Base-by-base conservation (phyloP, 2,113 vertebrate species). In the Spea bombifrons region DNA sequence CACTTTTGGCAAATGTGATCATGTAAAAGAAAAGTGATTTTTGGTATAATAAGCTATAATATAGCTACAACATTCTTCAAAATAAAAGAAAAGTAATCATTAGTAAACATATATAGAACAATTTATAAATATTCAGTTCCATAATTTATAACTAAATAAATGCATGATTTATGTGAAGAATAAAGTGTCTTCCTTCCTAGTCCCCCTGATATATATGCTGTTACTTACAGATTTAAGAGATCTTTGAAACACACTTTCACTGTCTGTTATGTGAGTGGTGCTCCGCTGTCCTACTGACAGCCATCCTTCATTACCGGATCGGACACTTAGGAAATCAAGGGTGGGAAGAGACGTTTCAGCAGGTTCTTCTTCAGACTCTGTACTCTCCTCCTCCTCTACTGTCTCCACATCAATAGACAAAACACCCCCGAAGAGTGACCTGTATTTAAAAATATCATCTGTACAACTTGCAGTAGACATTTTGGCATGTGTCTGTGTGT, bases 141-240 rank as follows among this genome's bases (percentile, higher is more conserved):
- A 30, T 30, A 30, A 30, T 30, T 30, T 2, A 30, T 30, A 30
- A 30, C 30, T 30, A 30, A 30, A 1, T 30, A 30, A 30, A 30
- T 30, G 30, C 30, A 30, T 30, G 30, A 30, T 30, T 30, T 30
- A 30, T 30, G 30, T 30, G 30, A 30, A 30, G 2, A 30, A 30
- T 30, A 30, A 30, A 30, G n/a, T n/a, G n/a, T n/a, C n/a, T n/a
- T 30, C 30, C 1, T 30, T 30, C 30, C 30, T 30, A 30, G 30
- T 30, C 30, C 30, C 30, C 30, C 30, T 30, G 30, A 30, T 30
- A 30, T 30, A 30, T 30, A 30, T 30, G 30, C 5, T 46, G 43
- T 66, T 47, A 59, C 76, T 82, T 82, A 82, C 81, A 52, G 81
- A 82, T 74, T 78, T 82, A 8, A 75, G 44, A 6, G 81, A 78